Base-by-base conservation (phyloP, 2,888 invertebrate genomes). In the Palloptera scutellata region DNA sequence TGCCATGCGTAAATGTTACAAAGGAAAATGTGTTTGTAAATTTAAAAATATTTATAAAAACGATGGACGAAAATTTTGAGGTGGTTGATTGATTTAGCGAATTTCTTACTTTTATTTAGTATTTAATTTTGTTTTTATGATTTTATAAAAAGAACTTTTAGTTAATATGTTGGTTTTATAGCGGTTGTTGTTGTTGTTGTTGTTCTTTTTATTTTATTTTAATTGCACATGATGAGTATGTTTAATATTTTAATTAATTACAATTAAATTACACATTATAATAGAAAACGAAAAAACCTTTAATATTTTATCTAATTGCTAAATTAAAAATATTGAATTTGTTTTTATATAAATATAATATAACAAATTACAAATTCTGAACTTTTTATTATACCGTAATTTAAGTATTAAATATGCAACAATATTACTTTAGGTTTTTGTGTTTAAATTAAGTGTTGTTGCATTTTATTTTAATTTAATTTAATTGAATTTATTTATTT, bases 401-500 rank as follows among this genome's bases (percentile, higher is more conserved):
- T 30, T 30, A 30, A 30, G 30, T 30, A 4, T 30, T n/a, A n/a
- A n/a, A 30, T 30, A 4, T 30, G 30, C 30, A 30, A 30, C 30
- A 30, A 4, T 30, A 60, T 30, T 13, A 2, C 45, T 13, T 15
- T 62, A 13, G 52, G 5, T 48, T 48, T 57, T 64, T 65, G 17
- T 45, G 59, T 66, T 66, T 61, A 67, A 67, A 67, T 67, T 61
- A n/a, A n/a, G n/a, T n/a, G n/a, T 30, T 30, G 30, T 30, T 30
- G 30, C 30, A 30, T 30, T 30, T 30, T 30, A 30, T 30, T 30
- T 45, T 51, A 12, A 17, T 11, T 57, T 55, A 43, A 43, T 63
- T 55, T 69, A 12, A 17, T 11, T 57, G 54, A 43, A 43, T 63
- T 55, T 69, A 59, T 17, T 54, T 67, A 51, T 61, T 68, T 63